Evolutionary conservation across 2,888 invertebrate genomes (phyloP).

Genomic region (Resseliella maxima): DNA sequence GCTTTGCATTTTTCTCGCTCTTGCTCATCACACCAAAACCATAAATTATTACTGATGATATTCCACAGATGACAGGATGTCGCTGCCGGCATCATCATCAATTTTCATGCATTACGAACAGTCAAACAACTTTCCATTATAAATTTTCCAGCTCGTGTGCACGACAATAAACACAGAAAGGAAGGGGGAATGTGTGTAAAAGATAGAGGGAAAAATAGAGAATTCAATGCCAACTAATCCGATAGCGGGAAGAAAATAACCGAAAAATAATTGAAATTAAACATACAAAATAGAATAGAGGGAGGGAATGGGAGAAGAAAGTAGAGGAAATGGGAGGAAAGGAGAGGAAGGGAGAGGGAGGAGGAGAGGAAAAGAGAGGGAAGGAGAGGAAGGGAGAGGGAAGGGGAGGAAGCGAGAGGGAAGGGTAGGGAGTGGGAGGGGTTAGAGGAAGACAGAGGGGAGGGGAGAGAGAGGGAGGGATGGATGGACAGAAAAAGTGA

Average conservation of each 20-base stretch:
- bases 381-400: no score
- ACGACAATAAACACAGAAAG: neutral
- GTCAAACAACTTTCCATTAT: constrained; percentile 14
- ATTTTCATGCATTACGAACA: constrained; percentile 46
- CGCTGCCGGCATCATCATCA: constrained; percentile 32
- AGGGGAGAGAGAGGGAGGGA: neutral
- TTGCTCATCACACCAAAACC: neutral
- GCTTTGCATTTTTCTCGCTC: neutral
- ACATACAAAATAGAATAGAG: neutral
- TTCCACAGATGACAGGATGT: constrained; percentile 35
- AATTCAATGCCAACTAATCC: constrained; percentile 3
- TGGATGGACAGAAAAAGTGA: neutral
- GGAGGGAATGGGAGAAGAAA: no score
- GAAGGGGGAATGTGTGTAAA: no score
- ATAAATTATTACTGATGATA: constrained; percentile 30
- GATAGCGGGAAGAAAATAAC: neutral
- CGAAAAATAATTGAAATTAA: constrained; percentile 47
- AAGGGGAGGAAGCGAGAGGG: no score
- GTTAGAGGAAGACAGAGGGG: no score
- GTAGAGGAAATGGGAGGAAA: no score
- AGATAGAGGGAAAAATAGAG: neutral
- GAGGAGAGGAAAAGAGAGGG: no score
- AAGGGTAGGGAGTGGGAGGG: no score
- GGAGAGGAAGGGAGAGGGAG: no score
- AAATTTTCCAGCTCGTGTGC: neutral